Conservation (phyloP, 2,113 vertebrate genomes). For the Labeo rohita region DNA sequence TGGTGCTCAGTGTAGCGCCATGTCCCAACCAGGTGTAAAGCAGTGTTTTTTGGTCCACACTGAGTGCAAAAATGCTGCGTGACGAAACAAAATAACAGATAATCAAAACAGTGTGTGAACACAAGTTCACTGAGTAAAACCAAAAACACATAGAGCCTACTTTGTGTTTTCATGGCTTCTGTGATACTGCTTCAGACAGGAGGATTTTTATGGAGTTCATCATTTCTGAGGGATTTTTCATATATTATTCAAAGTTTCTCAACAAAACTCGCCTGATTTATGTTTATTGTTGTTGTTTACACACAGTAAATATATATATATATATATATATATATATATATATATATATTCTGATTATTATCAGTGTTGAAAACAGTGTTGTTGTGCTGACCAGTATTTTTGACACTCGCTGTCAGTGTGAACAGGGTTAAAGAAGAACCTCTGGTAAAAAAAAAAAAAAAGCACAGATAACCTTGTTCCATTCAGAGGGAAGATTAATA, state of each 20-base stretch:
- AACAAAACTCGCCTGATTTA: not conserved
- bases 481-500: not conserved
- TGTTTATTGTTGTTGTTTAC: not conserved
- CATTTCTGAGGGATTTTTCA: not conserved
- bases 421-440: not conserved
- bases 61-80: not conserved
- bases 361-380: not conserved
- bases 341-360: not conserved
- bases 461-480: not conserved
- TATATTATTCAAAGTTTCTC: not conserved
- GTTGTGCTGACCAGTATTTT: not conserved
- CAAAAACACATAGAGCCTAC: not conserved
- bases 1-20: not conserved
- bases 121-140: not conserved
- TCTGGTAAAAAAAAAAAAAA: slow-evolving; percentile 30
- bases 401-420: not conserved
- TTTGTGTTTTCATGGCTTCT: not conserved
- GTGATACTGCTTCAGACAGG: not conserved
- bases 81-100: slow-evolving; percentile 17
- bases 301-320: no score
- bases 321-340: no score
- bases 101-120: slow-evolving; percentile 14
- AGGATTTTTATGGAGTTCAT: not conserved
- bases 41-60: not conserved
- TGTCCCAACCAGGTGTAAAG: slow-evolving; percentile 1